Conservation (phyloP, 2,888 invertebrate genomes). For the Caradrina kadenii region DNA sequence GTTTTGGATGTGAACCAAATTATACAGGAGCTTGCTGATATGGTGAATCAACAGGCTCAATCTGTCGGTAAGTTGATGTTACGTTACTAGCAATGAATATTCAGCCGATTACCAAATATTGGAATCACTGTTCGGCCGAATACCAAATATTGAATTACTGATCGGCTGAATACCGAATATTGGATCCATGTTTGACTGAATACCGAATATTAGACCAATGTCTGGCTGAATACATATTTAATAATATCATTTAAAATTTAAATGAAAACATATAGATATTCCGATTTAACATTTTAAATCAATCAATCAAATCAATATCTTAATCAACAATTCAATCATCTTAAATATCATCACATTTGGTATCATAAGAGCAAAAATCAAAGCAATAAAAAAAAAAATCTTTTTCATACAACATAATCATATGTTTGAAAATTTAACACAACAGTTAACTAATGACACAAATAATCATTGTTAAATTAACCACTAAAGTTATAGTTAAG, state of each 20-base stretch:
- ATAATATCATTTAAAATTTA: too few relatives aligned
- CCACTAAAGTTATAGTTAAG: constrained; percentile 11
- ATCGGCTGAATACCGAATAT: not conserved
- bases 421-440: too few relatives aligned
- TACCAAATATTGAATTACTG: not conserved
- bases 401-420: too few relatives aligned
- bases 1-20: constrained; percentile 96
- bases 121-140: not conserved
- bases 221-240: not conserved
- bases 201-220: not conserved
- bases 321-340: too few relatives aligned
- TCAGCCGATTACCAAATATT: not conserved
- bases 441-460: too few relatives aligned
- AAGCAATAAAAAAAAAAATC: too few relatives aligned
- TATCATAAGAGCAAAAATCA: too few relatives aligned
- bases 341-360: too few relatives aligned
- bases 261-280: too few relatives aligned
- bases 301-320: too few relatives aligned
- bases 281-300: too few relatives aligned
- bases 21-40: constrained; percentile 93
- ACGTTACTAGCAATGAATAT: not conserved
- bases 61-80: constrained; percentile 91
- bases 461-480: constrained; percentile 31
- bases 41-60: constrained; percentile 94
- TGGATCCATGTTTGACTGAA: not conserved